A percentile compares a stretch with the other conserved stretches of the same genome.
Evolutionary conservation across 2,797 vertebrate species (phyloP).

Genomic region (Brachymystax lenok): DNA sequence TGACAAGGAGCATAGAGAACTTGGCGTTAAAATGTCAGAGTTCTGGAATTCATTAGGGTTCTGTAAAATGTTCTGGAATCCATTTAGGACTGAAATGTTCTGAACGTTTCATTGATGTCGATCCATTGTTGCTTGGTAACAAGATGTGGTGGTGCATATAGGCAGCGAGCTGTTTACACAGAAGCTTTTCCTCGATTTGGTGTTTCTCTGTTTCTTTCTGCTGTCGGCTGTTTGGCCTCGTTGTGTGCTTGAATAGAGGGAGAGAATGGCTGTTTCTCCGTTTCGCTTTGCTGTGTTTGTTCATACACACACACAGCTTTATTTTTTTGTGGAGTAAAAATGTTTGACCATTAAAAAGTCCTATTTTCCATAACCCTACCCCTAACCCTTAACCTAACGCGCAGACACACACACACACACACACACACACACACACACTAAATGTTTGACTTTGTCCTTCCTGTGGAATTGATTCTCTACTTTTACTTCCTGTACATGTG

Average conservation of each 20-base stretch:
- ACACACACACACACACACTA: neutral
- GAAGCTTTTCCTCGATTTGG: conserved; percentile 28
- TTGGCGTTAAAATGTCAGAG: neutral
- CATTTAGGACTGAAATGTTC: conserved; percentile 37
- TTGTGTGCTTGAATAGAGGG: conserved; percentile 2
- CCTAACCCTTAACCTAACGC: neutral
- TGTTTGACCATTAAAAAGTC: too few relatives aligned
- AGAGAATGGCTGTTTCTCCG: neutral
- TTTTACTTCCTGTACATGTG: conserved; percentile 51
- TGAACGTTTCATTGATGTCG: conserved; percentile 25
- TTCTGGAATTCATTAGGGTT: conserved; percentile 30
- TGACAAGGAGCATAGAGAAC: neutral
- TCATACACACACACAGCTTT: neutral
- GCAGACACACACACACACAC: neutral
- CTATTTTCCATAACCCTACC: too few relatives aligned
- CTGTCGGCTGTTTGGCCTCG: neutral
- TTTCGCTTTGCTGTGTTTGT: neutral
- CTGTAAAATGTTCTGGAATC: conserved; percentile 28
- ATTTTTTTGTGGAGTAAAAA: too few relatives aligned
- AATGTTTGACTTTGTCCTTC: conserved; percentile 49
- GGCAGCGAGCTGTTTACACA: conserved; percentile 25
- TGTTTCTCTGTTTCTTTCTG: conserved; percentile 12
- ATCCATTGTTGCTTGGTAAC: conserved; percentile 47
- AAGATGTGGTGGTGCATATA: conserved; percentile 24
- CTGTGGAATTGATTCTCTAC: conserved; percentile 36